These are phyloP conservation scores for Leptinotarsa lineolata DNA, from an alignment of 1,140 invertebrate species.

Conservation along the genomic window DNA sequence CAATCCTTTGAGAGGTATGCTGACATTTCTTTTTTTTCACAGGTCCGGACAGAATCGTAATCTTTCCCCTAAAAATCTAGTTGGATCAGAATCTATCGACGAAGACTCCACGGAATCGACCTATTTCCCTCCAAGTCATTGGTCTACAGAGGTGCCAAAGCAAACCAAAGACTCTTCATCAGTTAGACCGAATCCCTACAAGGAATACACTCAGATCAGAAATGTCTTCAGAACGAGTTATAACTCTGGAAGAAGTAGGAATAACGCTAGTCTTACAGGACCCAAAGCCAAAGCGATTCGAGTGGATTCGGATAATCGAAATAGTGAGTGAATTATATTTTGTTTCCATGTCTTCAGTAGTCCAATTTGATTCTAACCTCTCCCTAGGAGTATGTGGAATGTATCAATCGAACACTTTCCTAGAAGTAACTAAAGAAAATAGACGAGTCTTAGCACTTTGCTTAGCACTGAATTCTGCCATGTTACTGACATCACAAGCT, in stretches of 20 bases:
- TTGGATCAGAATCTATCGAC: constrained; percentile 41
- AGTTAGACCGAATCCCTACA: background rate
- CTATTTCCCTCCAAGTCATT: constrained; percentile 50
- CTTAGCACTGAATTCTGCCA: no score
- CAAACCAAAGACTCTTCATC: background rate
- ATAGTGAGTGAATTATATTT: background rate
- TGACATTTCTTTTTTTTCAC: background rate
- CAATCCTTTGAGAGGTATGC: background rate
- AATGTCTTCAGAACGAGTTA: background rate
- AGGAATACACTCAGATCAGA: background rate
- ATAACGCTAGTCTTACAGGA: background rate
- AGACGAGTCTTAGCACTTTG: no score
- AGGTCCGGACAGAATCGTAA: constrained; percentile 28
- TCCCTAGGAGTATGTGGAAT: no score
- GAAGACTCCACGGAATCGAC: constrained; percentile 36
- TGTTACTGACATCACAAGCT: no score
- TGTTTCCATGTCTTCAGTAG: no score
- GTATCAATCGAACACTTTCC: no score
- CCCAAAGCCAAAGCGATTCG: constrained; percentile 21
- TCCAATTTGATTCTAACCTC: no score
- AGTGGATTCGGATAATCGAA: constrained; percentile 21
- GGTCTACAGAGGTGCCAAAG: constrained; percentile 44
- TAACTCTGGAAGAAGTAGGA: background rate
- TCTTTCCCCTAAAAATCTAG: constrained; percentile 37
- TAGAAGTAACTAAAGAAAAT: no score